Percentiles rank a stretch among this genome's conserved stretches.
These are phyloP conservation scores for Stichodactyla helianthus DNA, from an alignment of 64 coral and sea anemone genomes.

Conservation along the genomic window DNA sequence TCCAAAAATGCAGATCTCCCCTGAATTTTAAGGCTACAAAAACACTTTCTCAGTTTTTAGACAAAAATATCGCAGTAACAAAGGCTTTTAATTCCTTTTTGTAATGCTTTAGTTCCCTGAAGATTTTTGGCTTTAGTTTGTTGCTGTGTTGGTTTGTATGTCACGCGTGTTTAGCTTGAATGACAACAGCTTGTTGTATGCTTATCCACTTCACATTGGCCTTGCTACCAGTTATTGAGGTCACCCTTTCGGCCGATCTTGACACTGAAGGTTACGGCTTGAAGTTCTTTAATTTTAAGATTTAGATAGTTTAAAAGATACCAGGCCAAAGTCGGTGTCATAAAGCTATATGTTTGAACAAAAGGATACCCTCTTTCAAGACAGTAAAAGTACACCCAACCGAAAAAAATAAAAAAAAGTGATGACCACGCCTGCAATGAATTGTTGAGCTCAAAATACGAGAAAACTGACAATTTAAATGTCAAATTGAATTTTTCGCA, in stretches of 20 bases:
- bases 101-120: background rate
- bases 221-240: background rate
- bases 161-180: background rate
- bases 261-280: background rate
- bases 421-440: too few species aligned
- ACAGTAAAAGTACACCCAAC: too few species aligned
- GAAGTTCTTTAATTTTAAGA: background rate
- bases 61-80: background rate
- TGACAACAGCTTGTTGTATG: background rate
- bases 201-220: background rate
- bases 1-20: background rate
- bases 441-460: too few species aligned
- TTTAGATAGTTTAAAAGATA: background rate
- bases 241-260: background rate
- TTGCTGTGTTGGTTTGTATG: background rate
- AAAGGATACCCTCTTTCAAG: too few species aligned
- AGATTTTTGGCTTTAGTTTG: background rate
- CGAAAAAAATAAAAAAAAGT: too few species aligned
- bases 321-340: too few species aligned
- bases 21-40: background rate
- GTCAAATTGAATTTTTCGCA: too few species aligned
- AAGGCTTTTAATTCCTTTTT: background rate
- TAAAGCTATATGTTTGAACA: too few species aligned
- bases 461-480: too few species aligned
- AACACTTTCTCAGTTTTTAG: background rate